Conservation (phyloP, 2,888 invertebrate genomes). For the Bhutanitis thaidina region DNA sequence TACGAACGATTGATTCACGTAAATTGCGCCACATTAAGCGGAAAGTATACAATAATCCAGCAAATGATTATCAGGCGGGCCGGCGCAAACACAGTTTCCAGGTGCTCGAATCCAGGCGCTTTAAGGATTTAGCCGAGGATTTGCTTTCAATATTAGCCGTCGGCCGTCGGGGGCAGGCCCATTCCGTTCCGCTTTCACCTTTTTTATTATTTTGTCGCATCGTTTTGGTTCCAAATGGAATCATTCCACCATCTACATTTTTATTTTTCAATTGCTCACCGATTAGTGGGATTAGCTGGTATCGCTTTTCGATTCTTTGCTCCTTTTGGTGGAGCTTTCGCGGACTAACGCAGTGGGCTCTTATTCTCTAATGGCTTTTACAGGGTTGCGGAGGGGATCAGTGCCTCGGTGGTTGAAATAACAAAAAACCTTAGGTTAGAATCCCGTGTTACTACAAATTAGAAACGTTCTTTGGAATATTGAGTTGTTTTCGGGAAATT, state of each 20-base stretch:
- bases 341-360: conserved; percentile 51
- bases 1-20: conserved; percentile 53
- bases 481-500: too few relatives aligned
- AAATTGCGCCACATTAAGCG: conserved; percentile 64
- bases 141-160: conserved; percentile 80
- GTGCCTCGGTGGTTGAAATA: neutral
- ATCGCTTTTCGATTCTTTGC: conserved; percentile 77
- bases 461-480: too few relatives aligned
- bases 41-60: conserved; percentile 74
- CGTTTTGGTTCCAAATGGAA: conserved; percentile 79
- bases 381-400: conserved; percentile 25
- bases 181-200: conserved; percentile 66
- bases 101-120: conserved; percentile 76
- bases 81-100: conserved; percentile 68
- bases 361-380: conserved; percentile 45
- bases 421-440: neutral
- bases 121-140: conserved; percentile 80
- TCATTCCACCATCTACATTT: conserved; percentile 80
- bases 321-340: conserved; percentile 68
- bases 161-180: conserved; percentile 63
- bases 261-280: conserved; percentile 80
- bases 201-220: conserved; percentile 80
- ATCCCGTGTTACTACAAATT: neutral
- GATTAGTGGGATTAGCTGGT: conserved; percentile 79
- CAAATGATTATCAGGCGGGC: conserved; percentile 67